Conservation (phyloP, 2,797 vertebrate species). For the Chiroxiphia lanceolata region DNA sequence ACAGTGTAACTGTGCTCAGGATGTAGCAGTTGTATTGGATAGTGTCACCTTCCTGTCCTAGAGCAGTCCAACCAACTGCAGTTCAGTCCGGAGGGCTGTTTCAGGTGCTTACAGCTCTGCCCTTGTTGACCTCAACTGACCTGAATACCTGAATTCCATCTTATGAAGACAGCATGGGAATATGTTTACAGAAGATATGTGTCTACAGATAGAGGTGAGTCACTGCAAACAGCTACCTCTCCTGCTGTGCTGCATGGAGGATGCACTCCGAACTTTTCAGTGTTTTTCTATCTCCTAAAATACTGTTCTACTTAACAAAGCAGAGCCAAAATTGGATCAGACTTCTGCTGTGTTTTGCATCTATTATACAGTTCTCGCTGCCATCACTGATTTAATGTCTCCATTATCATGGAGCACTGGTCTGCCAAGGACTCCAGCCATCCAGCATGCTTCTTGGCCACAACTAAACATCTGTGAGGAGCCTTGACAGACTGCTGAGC, state of each 20-base stretch:
- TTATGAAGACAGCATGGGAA: background rate
- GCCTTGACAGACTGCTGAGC: background rate
- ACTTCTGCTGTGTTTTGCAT: constrained; percentile 48
- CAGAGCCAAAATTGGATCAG: constrained; percentile 47
- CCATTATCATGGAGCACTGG: constrained; percentile 38
- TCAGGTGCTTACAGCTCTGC: background rate
- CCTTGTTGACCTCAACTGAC: background rate
- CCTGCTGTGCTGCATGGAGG: background rate
- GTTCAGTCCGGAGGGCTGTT: background rate
- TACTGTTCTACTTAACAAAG: constrained; percentile 32
- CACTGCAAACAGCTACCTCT: background rate
- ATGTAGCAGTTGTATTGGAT: background rate
- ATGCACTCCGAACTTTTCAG: background rate
- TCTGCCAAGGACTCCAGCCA: constrained; percentile 17
- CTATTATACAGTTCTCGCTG: constrained; percentile 63
- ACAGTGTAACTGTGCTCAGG: background rate
- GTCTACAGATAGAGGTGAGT: background rate
- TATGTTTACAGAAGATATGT: background rate
- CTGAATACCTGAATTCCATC: background rate
- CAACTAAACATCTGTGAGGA: background rate
- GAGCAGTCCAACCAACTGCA: background rate
- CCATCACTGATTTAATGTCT: constrained; percentile 58
- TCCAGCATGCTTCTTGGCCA: background rate
- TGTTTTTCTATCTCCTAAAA: constrained; percentile 55
- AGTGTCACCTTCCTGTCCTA: background rate